Percentiles rank a stretch among this genome's conserved stretches.
phyloP scores from a whole-genome alignment of 2,797 vertebrate genomes.

The Lepus oiostolus region DNA sequence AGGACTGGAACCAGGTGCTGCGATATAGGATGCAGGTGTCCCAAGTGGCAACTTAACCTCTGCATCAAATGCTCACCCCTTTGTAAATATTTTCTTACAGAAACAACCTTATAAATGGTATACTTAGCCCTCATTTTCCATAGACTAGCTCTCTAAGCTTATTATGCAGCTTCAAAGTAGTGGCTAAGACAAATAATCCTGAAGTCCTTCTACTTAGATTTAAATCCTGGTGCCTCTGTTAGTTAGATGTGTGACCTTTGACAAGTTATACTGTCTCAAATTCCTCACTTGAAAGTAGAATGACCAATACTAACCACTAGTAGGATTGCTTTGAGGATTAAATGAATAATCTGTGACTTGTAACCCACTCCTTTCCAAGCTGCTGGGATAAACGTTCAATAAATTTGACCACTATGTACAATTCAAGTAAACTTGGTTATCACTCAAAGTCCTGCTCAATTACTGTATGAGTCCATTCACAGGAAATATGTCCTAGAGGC shows the following conservation, averaged over 20 bases:
- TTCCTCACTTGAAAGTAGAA: conserved; percentile 28
- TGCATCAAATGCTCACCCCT: too few relatives aligned
- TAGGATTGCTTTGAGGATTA: conserved; percentile 12
- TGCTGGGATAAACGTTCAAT: background rate
- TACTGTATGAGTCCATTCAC: background rate
- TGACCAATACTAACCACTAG: background rate
- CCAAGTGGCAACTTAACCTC: too few relatives aligned
- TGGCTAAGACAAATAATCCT: conserved; percentile 15
- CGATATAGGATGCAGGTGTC: too few relatives aligned
- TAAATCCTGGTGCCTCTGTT: background rate
- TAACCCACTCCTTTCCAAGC: conserved; percentile 43
- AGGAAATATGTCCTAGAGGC: background rate
- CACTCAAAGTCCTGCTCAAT: background rate
- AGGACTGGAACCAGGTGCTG: too few relatives aligned
- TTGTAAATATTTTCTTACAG: conserved; percentile 25
- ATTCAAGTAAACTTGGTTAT: background rate
- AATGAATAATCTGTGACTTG: background rate
- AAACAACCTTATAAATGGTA: conserved; percentile 7
- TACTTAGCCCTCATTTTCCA: background rate
- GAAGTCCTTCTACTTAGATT: background rate
- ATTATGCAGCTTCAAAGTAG: background rate
- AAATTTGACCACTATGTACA: background rate
- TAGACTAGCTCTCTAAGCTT: background rate
- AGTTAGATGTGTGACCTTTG: conserved; percentile 8
- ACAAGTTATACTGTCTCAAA: background rate